A percentile compares a stretch with the other conserved stretches of the same genome.
Evolutionary conservation across 2,113 vertebrate genomes (phyloP).

Genomic region (Gasterosteus nipponicus): DNA sequence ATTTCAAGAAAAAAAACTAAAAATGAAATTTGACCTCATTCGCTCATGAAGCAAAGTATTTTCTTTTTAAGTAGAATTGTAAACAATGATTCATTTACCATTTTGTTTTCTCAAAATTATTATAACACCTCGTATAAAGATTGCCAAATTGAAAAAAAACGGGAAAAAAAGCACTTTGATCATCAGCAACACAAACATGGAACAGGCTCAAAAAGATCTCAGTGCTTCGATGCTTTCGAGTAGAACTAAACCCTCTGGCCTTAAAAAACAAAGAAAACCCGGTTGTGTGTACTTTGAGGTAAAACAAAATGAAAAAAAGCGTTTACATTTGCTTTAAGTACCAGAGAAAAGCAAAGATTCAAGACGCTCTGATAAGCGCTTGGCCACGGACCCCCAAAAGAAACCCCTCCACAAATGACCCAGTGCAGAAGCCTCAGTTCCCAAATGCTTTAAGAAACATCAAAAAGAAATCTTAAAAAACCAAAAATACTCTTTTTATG

Average conservation of each 20-base stretch:
- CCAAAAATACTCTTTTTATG: slow-evolving; percentile 45
- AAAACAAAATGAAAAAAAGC: slow-evolving; percentile 8
- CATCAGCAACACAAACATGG: slow-evolving; percentile 21
- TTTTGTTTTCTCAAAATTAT: slow-evolving; percentile 54
- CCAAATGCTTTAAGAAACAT: slow-evolving; percentile 51
- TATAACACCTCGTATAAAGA: slow-evolving; percentile 58
- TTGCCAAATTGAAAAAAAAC: slow-evolving; percentile 33
- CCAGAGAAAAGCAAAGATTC: slow-evolving; percentile 48
- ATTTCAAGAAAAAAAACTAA: slow-evolving; percentile 33
- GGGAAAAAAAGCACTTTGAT: slow-evolving; percentile 37
- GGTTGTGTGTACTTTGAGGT: background rate
- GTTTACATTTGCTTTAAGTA: slow-evolving; percentile 33
- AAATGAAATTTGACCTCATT: slow-evolving; percentile 2
- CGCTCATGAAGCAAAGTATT: slow-evolving; percentile 60
- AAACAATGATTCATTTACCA: slow-evolving; percentile 65
- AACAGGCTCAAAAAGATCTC: slow-evolving; percentile 34
- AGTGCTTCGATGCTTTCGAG: slow-evolving; percentile 27
- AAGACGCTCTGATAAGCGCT: slow-evolving; percentile 48
- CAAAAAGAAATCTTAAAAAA: slow-evolving; percentile 55
- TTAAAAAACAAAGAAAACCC: slow-evolving; percentile 24
- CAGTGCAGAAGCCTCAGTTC: slow-evolving; percentile 40
- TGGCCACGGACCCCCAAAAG: slow-evolving; percentile 30
- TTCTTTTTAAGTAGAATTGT: slow-evolving; percentile 64
- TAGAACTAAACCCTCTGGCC: slow-evolving; percentile 30
- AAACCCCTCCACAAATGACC: slow-evolving; percentile 17